phyloP scores from a whole-genome alignment of 2,888 invertebrate species.

The Dolichomitus sp. region DNA sequence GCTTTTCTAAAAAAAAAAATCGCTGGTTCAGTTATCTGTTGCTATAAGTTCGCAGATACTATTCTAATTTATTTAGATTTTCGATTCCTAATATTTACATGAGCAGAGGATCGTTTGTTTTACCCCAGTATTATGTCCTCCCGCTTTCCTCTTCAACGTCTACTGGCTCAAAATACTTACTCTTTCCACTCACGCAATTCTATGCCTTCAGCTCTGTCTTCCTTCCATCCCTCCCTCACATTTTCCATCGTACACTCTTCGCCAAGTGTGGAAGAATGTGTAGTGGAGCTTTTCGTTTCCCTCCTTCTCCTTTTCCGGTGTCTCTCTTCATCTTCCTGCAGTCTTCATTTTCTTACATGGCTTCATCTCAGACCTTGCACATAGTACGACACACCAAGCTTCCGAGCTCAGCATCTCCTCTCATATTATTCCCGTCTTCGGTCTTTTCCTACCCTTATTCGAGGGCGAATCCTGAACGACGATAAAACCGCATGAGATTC shows the following conservation, averaged over 20 bases:
- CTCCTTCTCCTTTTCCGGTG: neutral
- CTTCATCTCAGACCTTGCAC: neutral
- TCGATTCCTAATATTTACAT: neutral
- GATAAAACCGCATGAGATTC: slow-evolving; percentile 29
- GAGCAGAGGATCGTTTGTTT: neutral
- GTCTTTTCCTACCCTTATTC: slow-evolving; percentile 26
- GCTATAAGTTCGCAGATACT: neutral
- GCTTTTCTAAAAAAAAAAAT: neutral
- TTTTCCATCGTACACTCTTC: neutral
- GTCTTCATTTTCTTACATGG: neutral
- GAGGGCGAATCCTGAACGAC: slow-evolving; percentile 20
- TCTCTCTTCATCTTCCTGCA: neutral
- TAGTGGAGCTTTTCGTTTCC: neutral
- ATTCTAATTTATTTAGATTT: neutral
- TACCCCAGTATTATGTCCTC: neutral
- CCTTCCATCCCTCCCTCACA: neutral
- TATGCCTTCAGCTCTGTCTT: neutral
- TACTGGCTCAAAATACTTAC: neutral
- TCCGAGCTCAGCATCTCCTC: neutral
- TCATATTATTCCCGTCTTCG: slow-evolving; percentile 20
- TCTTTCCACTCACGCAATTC: slow-evolving; percentile 1
- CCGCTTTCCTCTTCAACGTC: neutral
- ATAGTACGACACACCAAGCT: neutral
- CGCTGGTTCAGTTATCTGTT: neutral
- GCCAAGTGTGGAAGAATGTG: slow-evolving; percentile 10